Evolutionary conservation across 2,797 vertebrate species (phyloP).

Genomic region (Scomberomorus guttatus): DNA sequence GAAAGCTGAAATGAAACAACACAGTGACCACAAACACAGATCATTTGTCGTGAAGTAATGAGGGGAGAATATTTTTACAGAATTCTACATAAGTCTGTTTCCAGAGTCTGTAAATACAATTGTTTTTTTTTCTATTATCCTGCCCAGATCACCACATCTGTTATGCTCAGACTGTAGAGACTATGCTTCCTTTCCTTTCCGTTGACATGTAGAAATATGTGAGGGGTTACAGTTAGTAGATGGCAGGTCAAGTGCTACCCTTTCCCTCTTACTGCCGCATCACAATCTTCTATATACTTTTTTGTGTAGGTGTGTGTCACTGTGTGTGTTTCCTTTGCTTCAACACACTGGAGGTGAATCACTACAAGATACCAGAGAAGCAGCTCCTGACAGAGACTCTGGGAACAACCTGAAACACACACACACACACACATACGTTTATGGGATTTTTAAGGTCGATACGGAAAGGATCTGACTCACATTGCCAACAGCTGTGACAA

Average conservation of each 20-base stretch:
- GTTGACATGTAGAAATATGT: neutral
- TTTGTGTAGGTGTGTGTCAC: neutral
- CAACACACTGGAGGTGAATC: slow-evolving; percentile 32
- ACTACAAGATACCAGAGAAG: neutral
- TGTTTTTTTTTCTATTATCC: slow-evolving; percentile 11
- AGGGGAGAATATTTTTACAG: neutral
- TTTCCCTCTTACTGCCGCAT: neutral
- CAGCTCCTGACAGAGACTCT: slow-evolving; percentile 1
- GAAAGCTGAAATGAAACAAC: slow-evolving; percentile 29
- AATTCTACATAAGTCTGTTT: neutral
- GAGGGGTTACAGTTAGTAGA: neutral
- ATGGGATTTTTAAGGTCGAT: neutral
- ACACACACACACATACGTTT: neutral
- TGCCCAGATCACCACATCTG: neutral
- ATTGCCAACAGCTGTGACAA: neutral
- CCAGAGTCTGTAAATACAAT: neutral
- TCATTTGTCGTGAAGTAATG: neutral
- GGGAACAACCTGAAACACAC: slow-evolving; percentile 15
- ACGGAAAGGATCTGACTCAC: neutral
- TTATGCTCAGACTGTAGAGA: neutral
- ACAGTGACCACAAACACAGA: neutral
- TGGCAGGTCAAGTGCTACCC: neutral
- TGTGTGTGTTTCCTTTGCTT: slow-evolving; percentile 37
- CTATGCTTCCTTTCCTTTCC: slow-evolving; percentile 14
- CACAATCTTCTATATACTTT: neutral